These are phyloP conservation scores for Amblyopsis rosae DNA, from an alignment of 2,113 vertebrate species.

Conservation along the genomic window DNA sequence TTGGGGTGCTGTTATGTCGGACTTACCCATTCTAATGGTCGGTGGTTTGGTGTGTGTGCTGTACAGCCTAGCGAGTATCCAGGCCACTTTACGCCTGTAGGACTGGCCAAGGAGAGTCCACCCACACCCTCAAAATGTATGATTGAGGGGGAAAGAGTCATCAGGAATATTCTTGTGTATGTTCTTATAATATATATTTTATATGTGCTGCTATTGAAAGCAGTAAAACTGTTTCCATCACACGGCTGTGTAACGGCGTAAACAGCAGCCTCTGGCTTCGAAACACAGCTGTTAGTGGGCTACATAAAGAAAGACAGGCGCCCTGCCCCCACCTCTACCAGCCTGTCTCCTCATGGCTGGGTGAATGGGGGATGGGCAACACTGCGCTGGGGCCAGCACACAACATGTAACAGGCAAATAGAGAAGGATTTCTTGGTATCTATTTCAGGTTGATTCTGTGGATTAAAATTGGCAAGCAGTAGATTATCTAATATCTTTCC, in stretches of 20 bases:
- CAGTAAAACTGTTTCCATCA: slow-evolving; percentile 43
- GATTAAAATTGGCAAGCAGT: too few species aligned
- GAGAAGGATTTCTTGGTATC: slow-evolving; percentile 22
- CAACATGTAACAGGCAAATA: slow-evolving; percentile 21
- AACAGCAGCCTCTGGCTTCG: slow-evolving; percentile 59
- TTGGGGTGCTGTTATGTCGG: slow-evolving; percentile 14
- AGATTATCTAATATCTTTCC: too few species aligned
- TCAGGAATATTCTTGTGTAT: slow-evolving; percentile 45
- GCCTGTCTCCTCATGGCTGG: slow-evolving; percentile 53
- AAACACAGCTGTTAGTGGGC: slow-evolving; percentile 68
- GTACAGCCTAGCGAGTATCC: slow-evolving; percentile 35
- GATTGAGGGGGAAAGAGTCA: slow-evolving; percentile 36
- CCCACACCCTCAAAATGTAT: slow-evolving; percentile 12
- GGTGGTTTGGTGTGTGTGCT: slow-evolving; percentile 24
- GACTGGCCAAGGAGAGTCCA: slow-evolving; percentile 9
- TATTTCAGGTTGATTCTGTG: not conserved
- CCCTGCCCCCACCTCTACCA: slow-evolving; percentile 68
- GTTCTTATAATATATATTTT: too few species aligned
- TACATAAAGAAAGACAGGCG: slow-evolving; percentile 46
- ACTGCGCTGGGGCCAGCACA: not conserved
- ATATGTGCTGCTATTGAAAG: not conserved
- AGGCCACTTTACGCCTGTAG: slow-evolving; percentile 38
- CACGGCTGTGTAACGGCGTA: slow-evolving; percentile 35
- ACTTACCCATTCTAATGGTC: slow-evolving; percentile 40
- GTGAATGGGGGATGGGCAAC: slow-evolving; percentile 59